phyloP scores from a whole-genome alignment of 1,140 invertebrate genomes.

The Drosophila hydei region DNA sequence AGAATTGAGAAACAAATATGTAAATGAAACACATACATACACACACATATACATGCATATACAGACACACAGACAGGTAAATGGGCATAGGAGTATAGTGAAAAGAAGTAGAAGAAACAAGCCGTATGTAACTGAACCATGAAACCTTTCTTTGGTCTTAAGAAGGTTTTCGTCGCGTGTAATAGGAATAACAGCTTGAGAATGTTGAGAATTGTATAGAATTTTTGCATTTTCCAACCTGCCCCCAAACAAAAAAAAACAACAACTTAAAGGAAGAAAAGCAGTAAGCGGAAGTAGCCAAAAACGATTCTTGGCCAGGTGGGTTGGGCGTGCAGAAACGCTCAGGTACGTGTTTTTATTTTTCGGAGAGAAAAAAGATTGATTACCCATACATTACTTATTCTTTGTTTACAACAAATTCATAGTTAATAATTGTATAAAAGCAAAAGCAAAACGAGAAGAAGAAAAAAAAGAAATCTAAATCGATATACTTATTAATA shows the following conservation, averaged over 20 bases:
- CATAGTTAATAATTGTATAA: conserved; percentile 75
- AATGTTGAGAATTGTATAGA: conserved; percentile 80
- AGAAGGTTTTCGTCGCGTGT: conserved; percentile 51
- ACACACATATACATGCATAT: conserved; percentile 18
- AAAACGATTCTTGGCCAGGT: background rate
- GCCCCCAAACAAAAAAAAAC: background rate
- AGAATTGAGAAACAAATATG: conserved; percentile 1
- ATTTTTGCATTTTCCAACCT: conserved; percentile 66
- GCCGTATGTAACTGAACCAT: conserved; percentile 59
- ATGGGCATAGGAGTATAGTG: conserved; percentile 12
- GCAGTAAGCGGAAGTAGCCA: background rate
- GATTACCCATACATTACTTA: conserved; percentile 84
- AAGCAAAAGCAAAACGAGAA: conserved; percentile 28
- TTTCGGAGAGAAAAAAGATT: conserved; percentile 87
- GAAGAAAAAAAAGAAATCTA: conserved; percentile 29
- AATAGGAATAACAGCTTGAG: conserved; percentile 79
- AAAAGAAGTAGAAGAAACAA: conserved; percentile 32
- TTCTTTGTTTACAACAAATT: conserved; percentile 80
- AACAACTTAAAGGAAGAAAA: too few relatives aligned
- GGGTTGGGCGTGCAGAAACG: conserved; percentile 67
- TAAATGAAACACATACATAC: conserved; percentile 11
- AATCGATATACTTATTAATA: conserved; percentile 53
- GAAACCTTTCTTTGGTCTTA: conserved; percentile 61
- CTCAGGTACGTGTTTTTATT: conserved; percentile 84
- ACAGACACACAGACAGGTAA: conserved; percentile 22